These are phyloP conservation scores for Neelides folsomi DNA, from an alignment of 2,888 invertebrate species.

Conservation along the genomic window DNA sequence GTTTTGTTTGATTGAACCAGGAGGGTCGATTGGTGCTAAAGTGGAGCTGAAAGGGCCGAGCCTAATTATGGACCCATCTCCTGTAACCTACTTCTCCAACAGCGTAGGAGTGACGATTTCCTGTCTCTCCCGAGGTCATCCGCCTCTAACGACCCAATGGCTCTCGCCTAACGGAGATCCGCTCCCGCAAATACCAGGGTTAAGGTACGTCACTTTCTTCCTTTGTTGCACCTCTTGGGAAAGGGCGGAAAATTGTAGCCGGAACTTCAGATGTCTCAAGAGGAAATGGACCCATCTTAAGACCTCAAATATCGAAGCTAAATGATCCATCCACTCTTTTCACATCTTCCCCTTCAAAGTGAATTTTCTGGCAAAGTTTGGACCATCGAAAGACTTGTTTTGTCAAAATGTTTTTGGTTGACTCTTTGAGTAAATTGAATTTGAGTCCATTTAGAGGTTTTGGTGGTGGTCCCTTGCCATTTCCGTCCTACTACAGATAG, in stretches of 20 bases:
- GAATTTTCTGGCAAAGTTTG: too few species aligned
- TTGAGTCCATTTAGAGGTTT: too few species aligned
- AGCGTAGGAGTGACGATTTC: conserved; percentile 21
- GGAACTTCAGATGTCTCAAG: not conserved
- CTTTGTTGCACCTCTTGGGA: not conserved
- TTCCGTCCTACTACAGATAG: too few species aligned
- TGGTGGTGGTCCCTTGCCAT: too few species aligned
- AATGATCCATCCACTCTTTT: not conserved
- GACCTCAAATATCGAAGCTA: not conserved
- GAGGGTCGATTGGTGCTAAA: conserved; percentile 6
- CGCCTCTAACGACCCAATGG: conserved; percentile 19
- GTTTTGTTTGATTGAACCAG: too few species aligned
- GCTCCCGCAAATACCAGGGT: conserved; percentile 19
- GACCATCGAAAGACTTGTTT: too few species aligned
- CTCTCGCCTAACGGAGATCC: conserved; percentile 15
- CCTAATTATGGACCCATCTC: conserved; percentile 14
- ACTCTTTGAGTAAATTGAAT: too few species aligned
- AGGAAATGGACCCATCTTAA: not conserved
- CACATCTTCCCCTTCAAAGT: too few species aligned
- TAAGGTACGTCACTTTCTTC: conserved; percentile 13
- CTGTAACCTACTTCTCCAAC: conserved; percentile 28
- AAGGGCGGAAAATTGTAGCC: not conserved
- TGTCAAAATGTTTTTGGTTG: too few species aligned
- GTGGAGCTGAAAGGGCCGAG: conserved; percentile 22
- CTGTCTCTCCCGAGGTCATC: conserved; percentile 19